A percentile compares a stretch with the other conserved stretches of the same genome.
Evolutionary conservation across 1,140 invertebrate species (phyloP).

Genomic region (Heliconius nattereri): DNA sequence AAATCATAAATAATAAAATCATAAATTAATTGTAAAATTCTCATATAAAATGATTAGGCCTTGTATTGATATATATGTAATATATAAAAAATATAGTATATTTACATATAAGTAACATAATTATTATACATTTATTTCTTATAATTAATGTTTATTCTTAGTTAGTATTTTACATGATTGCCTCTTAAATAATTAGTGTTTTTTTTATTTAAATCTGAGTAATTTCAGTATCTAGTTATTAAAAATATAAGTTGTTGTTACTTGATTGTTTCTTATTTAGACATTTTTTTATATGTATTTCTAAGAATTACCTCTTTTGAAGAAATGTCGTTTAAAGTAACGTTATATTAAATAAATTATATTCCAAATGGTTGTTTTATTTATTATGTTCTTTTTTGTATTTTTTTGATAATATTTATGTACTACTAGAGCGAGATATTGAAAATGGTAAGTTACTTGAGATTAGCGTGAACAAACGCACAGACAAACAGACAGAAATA

Average conservation of each 20-base stretch:
- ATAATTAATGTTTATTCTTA: neutral
- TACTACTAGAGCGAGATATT: too few species aligned
- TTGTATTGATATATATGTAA: neutral
- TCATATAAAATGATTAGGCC: neutral
- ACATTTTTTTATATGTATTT: conserved; percentile 23
- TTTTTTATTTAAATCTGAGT: neutral
- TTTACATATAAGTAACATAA: neutral
- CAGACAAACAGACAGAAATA: too few species aligned
- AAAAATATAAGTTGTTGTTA: conserved; percentile 35
- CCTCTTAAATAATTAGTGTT: neutral
- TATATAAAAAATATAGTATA: neutral
- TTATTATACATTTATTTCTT: neutral
- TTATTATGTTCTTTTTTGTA: neutral
- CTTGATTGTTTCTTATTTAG: conserved; percentile 24
- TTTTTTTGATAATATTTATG: too few species aligned
- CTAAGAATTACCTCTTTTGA: conserved; percentile 27
- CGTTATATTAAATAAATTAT: conserved; percentile 31
- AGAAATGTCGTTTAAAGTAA: conserved; percentile 26
- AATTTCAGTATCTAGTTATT: conserved; percentile 11
- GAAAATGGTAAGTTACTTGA: too few species aligned
- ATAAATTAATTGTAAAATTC: neutral
- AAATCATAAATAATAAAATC: too few species aligned
- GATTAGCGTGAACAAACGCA: too few species aligned
- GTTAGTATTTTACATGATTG: neutral
- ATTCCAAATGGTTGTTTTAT: conserved; percentile 25